A percentile compares a stretch with the other conserved stretches of the same genome.
These are phyloP conservation scores for Hemiscyllium ocellatum DNA, from an alignment of 2,113 vertebrate genomes.

Conservation along the genomic window DNA sequence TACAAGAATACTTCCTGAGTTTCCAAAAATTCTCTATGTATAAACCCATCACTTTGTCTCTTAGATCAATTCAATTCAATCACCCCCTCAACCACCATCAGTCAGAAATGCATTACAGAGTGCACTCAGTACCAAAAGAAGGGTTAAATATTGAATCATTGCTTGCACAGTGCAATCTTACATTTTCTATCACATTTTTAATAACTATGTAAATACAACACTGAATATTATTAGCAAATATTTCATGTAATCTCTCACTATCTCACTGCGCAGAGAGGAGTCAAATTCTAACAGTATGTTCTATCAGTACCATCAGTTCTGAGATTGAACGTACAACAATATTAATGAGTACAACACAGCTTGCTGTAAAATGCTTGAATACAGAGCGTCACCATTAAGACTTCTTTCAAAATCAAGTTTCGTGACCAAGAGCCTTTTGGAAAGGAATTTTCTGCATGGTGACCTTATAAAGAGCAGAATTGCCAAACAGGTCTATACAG, in stretches of 20 bases:
- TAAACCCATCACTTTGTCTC: neutral
- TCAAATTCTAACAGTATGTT: slow-evolving; percentile 18
- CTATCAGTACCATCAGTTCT: neutral
- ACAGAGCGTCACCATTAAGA: neutral
- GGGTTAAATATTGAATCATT: slow-evolving; percentile 10
- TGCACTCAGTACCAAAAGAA: neutral
- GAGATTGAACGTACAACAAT: neutral
- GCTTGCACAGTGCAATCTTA: neutral
- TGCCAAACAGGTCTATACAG: neutral
- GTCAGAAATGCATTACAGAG: neutral
- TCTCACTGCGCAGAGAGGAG: neutral
- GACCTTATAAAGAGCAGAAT: neutral
- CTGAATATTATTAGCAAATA: slow-evolving; percentile 34
- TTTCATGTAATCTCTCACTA: slow-evolving; percentile 21
- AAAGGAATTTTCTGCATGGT: neutral
- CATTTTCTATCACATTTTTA: slow-evolving; percentile 21
- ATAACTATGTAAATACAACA: slow-evolving; percentile 33
- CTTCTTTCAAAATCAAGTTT: neutral
- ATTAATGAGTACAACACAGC: neutral
- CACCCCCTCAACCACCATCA: neutral
- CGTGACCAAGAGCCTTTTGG: neutral
- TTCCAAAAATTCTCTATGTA: neutral
- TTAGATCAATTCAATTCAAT: neutral
- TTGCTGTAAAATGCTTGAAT: neutral
- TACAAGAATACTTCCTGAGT: neutral